These are phyloP conservation scores for Nothocercus julius DNA, from an alignment of 2,113 vertebrate species.

Conservation along the genomic window DNA sequence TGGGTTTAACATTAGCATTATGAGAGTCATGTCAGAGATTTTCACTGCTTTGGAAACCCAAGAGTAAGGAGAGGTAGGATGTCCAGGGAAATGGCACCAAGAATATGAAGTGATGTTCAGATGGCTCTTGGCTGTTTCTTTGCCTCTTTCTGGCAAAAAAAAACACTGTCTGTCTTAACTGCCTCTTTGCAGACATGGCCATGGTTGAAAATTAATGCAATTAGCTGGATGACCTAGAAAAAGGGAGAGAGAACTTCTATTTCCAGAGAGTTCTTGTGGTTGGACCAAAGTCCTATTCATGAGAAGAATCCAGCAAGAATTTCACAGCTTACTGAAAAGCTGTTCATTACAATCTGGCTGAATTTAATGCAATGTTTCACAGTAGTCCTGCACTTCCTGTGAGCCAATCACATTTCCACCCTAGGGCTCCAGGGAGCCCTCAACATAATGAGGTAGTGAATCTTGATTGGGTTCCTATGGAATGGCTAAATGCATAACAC, in stretches of 20 bases:
- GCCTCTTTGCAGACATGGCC: constrained; percentile 5
- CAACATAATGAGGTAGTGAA: neutral
- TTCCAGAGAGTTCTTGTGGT: constrained; percentile 24
- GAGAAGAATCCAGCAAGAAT: constrained; percentile 44
- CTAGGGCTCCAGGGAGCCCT: neutral
- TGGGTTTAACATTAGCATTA: constrained; percentile 48
- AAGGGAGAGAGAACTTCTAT: neutral
- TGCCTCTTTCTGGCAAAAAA: neutral
- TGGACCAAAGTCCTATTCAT: constrained; percentile 34
- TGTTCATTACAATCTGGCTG: neutral
- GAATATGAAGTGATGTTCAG: constrained; percentile 50
- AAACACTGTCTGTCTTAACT: constrained; percentile 43
- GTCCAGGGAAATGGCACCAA: constrained; percentile 49
- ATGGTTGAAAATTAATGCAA: constrained; percentile 32
- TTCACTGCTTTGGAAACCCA: neutral
- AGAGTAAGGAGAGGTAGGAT: neutral
- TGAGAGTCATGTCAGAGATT: constrained; percentile 36
- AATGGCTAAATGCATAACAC: neutral
- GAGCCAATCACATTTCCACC: neutral
- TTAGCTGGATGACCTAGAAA: constrained; percentile 47
- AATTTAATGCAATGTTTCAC: constrained; percentile 3
- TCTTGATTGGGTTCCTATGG: neutral
- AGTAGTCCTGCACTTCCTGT: neutral
- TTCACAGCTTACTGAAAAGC: constrained; percentile 47
- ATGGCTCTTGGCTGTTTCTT: constrained; percentile 47